Evolutionary conservation across 1,140 invertebrate species (phyloP), one percentile per base, ranked within the genome.

Genomic region (Pseudomyrmex dendroicus): DNA sequence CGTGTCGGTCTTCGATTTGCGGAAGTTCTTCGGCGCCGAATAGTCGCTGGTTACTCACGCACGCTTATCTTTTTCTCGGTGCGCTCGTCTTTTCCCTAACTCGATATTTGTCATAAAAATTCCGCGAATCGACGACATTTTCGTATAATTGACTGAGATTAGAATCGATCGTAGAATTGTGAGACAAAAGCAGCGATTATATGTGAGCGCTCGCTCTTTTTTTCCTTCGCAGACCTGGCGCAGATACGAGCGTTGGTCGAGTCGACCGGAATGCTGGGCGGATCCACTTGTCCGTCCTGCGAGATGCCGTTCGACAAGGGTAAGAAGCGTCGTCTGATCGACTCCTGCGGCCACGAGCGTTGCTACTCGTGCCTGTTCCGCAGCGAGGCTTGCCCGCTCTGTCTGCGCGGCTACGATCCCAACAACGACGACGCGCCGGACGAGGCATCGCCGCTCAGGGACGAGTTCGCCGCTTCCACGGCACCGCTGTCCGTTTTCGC

Each of bases 291-390:
- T 94, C 97, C 97, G 73, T 97, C 97, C 92, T 97, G 97, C 95
- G 96, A 97, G 92, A 98, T 98, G 96, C 98, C 98, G 84, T 99
- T 98, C 95, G 98, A 99, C 94, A 98, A 98, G 94, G 98, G 98
- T 93, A 98, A 98, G 94, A 98, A 98, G 94, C 96, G 98, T 92
- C 97, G 97, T 92, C 95, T 99, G 89, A 98, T 98, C 92, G 98
- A 99, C 94, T 97, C 97, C 72, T 99, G 98, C 94, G 98, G 98
- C 84, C 98, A 99, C 95, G 98, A 98, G 92, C 95, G 98, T 62
- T 99, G 98, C 94, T 99, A 98, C 95, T 97, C 97, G 84, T 99
- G 98, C 94, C 97, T 98, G 95, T 98, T 98, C 95, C 96, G 96
- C 89, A 98, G 97, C 94, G 98, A 98, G 93, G 95, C 96, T 44